These are phyloP conservation scores for Drosophila rufa DNA, from an alignment of 1,140 invertebrate species.

Conservation along the genomic window DNA sequence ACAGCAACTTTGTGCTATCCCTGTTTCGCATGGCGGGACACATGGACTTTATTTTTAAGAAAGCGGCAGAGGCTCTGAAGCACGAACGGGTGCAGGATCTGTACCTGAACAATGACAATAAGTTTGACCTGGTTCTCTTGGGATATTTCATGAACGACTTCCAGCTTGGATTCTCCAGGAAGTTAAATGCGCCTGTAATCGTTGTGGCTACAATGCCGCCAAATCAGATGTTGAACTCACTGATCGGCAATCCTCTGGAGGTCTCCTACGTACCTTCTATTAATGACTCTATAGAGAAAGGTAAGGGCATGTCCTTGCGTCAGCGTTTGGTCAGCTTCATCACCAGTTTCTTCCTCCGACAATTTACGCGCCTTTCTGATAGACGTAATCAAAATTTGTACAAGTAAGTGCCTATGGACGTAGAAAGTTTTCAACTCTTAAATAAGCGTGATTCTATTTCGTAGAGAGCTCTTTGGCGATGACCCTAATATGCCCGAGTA, in stretches of 20 bases:
- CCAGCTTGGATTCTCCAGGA: conserved; percentile 58
- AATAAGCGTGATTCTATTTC: neutral
- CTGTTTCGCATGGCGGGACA: conserved; percentile 26
- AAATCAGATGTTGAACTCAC: conserved; percentile 13
- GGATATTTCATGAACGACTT: conserved; percentile 69
- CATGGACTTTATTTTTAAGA: conserved; percentile 24
- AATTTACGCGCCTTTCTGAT: conserved; percentile 6
- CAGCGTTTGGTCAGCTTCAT: neutral
- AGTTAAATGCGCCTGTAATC: conserved; percentile 62
- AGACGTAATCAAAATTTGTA: neutral
- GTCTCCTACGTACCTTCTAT: conserved; percentile 49
- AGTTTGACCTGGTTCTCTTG: conserved; percentile 62
- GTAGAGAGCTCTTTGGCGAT: conserved; percentile 43
- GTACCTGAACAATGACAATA: conserved; percentile 56
- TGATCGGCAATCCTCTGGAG: conserved; percentile 56
- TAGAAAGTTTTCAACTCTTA: neutral
- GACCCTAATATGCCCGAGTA: conserved; percentile 17
- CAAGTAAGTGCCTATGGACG: conserved; percentile 22
- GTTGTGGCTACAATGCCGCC: conserved; percentile 40
- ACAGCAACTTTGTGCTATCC: conserved; percentile 4
- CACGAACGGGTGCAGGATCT: conserved; percentile 42
- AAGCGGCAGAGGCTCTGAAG: conserved; percentile 30
- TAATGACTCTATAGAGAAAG: conserved; percentile 2
- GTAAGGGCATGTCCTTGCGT: conserved; percentile 26
- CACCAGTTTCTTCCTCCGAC: no score